A percentile compares a stretch with the other conserved stretches of the same genome.
These are phyloP conservation scores for Noturus placidus DNA, from an alignment of 2,113 vertebrate genomes.

Conservation along the genomic window DNA sequence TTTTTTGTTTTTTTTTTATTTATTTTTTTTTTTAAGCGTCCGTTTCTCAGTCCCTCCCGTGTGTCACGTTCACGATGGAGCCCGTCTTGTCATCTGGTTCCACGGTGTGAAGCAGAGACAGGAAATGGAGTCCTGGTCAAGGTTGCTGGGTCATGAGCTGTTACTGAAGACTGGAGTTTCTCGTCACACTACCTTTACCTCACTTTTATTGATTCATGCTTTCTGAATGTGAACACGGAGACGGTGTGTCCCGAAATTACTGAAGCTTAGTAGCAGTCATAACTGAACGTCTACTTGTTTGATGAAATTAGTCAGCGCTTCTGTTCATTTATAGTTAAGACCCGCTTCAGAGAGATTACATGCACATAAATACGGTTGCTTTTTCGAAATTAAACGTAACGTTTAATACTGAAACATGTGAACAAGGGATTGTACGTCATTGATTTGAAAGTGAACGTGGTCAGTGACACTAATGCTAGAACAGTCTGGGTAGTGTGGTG, in stretches of 20 bases:
- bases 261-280: neutral
- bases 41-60: constrained; percentile 18
- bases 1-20: no score
- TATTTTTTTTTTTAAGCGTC: neutral
- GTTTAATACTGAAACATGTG: neutral
- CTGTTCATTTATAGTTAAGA: neutral
- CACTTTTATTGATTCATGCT: neutral
- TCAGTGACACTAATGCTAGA: neutral
- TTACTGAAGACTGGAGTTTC: constrained; percentile 45
- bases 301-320: neutral
- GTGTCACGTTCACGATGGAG: constrained; percentile 35
- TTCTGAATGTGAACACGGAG: neutral
- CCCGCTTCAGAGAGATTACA: no score
- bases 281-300: no score
- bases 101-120: constrained; percentile 42
- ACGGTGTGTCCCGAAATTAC: neutral
- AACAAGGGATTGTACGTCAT: no score
- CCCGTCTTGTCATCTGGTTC: constrained; percentile 11
- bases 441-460: neutral
- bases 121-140: constrained; percentile 60
- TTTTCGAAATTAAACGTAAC: neutral
- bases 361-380: no score
- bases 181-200: neutral
- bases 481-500: neutral
- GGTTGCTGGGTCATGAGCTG: constrained; percentile 56